Conservation (phyloP, 2,888 invertebrate genomes). For the Andrena camellia region DNA sequence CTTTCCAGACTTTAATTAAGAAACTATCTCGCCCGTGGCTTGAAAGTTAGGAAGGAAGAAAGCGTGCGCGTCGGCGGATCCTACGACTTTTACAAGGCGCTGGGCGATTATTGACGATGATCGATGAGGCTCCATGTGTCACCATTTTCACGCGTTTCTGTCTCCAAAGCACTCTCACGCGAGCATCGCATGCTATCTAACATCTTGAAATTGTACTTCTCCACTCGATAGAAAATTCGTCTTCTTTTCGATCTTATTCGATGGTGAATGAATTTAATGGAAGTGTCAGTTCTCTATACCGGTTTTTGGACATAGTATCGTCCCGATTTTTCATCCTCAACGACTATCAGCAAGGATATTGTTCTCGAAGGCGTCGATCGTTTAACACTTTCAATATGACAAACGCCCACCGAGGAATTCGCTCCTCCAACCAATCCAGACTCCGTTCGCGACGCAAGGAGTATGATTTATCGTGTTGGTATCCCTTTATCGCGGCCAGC, state of each 20-base stretch:
- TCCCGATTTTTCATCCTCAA: conserved; percentile 35
- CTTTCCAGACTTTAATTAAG: conserved; percentile 77
- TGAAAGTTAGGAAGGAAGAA: conserved; percentile 51
- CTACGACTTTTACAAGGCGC: conserved; percentile 68
- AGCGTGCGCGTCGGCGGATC: conserved; percentile 59
- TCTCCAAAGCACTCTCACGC: conserved; percentile 17
- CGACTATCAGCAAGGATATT: conserved; percentile 56
- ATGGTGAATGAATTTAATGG: background rate
- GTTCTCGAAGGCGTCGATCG: conserved; percentile 61
- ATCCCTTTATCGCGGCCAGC: conserved; percentile 55
- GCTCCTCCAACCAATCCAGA: conserved; percentile 42
- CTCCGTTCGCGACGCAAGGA: conserved; percentile 30
- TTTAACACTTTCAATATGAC: conserved; percentile 66
- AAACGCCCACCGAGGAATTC: conserved; percentile 56
- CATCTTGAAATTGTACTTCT: background rate
- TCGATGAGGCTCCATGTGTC: conserved; percentile 75
- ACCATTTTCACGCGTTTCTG: conserved; percentile 60
- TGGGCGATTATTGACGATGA: conserved; percentile 79
- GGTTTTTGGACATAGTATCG: conserved; percentile 28
- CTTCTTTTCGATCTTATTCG: background rate
- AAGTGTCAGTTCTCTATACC: background rate
- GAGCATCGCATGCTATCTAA: background rate
- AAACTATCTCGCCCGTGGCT: conserved; percentile 75
- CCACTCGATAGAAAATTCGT: background rate
- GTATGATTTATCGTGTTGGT: conserved; percentile 65